Percentiles rank a stretch among this genome's conserved stretches.
phyloP scores from a whole-genome alignment of 2,797 vertebrate genomes.

The Odontamblyopus rebecca region DNA sequence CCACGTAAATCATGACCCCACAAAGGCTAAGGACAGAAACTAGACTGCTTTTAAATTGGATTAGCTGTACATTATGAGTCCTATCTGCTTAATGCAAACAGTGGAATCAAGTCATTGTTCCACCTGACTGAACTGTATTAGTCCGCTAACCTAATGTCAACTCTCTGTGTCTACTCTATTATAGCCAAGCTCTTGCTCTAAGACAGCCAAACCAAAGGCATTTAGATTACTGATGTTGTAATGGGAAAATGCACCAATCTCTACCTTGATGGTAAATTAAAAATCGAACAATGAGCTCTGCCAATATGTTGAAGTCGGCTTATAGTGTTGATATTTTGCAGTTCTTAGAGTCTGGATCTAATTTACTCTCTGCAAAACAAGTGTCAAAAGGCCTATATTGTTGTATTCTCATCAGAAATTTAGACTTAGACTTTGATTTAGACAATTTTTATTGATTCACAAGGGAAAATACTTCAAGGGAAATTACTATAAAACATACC shows the following conservation, averaged over 20 bases:
- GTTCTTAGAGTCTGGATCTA: too few species aligned
- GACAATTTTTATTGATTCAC: too few species aligned
- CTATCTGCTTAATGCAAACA: slow-evolving; percentile 1
- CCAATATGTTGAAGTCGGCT: too few species aligned
- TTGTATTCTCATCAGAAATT: too few species aligned
- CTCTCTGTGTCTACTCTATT: slow-evolving; percentile 1
- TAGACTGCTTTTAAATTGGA: background rate
- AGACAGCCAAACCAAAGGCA: slow-evolving; percentile 33
- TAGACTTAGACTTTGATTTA: too few species aligned
- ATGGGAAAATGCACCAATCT: background rate
- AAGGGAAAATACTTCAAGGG: too few species aligned
- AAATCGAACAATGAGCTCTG: too few species aligned
- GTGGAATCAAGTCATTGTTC: slow-evolving; percentile 7
- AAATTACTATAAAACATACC: too few species aligned
- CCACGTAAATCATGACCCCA: background rate
- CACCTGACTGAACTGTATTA: slow-evolving; percentile 4
- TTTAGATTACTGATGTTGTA: background rate
- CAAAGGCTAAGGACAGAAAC: background rate
- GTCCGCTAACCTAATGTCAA: slow-evolving; percentile 20
- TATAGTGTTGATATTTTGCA: too few species aligned
- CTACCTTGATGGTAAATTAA: background rate
- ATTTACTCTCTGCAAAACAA: too few species aligned
- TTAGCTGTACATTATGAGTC: background rate
- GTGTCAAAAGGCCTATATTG: too few species aligned
- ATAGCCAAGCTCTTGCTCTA: slow-evolving; percentile 42